Base-by-base conservation (phyloP, 2,888 invertebrate species). In the Brachypalpus laphriformis region DNA sequence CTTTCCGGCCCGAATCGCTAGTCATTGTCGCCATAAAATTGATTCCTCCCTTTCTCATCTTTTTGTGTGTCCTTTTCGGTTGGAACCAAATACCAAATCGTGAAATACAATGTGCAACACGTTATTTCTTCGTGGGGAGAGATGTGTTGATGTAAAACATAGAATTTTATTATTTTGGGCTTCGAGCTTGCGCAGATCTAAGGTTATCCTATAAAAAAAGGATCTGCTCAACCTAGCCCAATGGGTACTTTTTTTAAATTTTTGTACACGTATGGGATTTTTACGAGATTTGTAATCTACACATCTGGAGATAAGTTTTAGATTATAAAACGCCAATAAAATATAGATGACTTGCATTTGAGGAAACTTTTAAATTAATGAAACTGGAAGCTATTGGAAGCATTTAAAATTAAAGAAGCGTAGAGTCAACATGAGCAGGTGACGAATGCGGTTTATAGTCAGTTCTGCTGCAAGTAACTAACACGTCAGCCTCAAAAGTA, bases 31-130 rank as follows among this genome's bases (percentile, higher is more conserved):
- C 45, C 47, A 34, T 22, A 25, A 34, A 37, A 71, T 22, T 22
- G 37, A 59, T 47, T 31, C 14, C 22, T 56, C 54, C 18, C 40
- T 40, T 37, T n/a, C 2, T 16, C 3, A 11, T n/a, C 31, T 16
- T 11, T 16, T 8, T 3, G 22, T 34, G 65, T 18, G 14, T 25
- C 25, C 25, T 47, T 59, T 28, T 51, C 40, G 57, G 47, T 57
- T 57, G 20, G 40, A 57, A 54, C 42, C 28, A 31, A 54, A 71
- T 45, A 63, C 56, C 63, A 25, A 47, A 57, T 37, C 37, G 16
- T 49, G 4, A 47, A 31, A 25, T 25, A 42, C 11, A n/a, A 9
- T 18, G 22, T 9, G 68, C 59, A 71, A 71, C 71, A 71, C 37
- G 71, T 71, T 3, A 34, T 9, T 34, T 40, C 40, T 5, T 40